These are phyloP conservation scores for Rhipidura dahli DNA, from an alignment of 2,113 vertebrate genomes.

Conservation along the genomic window DNA sequence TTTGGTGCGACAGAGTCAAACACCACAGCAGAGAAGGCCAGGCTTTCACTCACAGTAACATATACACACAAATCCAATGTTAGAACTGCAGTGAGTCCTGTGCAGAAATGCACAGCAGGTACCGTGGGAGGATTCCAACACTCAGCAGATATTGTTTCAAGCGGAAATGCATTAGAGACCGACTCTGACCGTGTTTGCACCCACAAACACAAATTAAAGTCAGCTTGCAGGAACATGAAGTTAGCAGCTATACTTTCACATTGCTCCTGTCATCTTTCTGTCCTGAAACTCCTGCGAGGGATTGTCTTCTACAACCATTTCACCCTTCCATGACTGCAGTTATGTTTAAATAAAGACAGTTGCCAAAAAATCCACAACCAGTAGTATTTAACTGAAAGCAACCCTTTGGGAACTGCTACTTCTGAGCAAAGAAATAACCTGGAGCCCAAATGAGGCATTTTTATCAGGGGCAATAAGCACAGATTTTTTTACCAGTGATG, in stretches of 20 bases:
- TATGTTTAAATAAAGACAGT: background rate
- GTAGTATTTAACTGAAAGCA: background rate
- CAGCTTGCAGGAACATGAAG: conserved; percentile 13
- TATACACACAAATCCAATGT: background rate
- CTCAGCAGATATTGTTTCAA: conserved; percentile 22
- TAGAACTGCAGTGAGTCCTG: conserved; percentile 14
- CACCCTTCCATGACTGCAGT: background rate
- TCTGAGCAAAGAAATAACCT: background rate
- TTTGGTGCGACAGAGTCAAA: background rate
- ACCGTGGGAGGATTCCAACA: conserved; percentile 32
- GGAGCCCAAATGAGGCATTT: accelerated
- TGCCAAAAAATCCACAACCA: background rate
- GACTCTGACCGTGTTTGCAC: conserved; percentile 32
- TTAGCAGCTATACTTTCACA: conserved; percentile 21
- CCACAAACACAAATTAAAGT: conserved; percentile 53
- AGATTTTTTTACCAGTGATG: background rate
- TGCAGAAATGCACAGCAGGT: conserved; percentile 42
- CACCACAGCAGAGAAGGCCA: background rate
- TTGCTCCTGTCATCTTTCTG: conserved; percentile 19
- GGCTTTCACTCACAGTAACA: background rate
- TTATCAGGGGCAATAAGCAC: background rate
- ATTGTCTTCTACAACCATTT: background rate
- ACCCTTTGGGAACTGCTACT: background rate
- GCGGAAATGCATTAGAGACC: conserved; percentile 41
- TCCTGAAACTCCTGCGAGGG: background rate